Evolutionary conservation across 2,888 invertebrate species (phyloP), one percentile per base, ranked within the genome.

Genomic region (Leucozona laternaria): DNA sequence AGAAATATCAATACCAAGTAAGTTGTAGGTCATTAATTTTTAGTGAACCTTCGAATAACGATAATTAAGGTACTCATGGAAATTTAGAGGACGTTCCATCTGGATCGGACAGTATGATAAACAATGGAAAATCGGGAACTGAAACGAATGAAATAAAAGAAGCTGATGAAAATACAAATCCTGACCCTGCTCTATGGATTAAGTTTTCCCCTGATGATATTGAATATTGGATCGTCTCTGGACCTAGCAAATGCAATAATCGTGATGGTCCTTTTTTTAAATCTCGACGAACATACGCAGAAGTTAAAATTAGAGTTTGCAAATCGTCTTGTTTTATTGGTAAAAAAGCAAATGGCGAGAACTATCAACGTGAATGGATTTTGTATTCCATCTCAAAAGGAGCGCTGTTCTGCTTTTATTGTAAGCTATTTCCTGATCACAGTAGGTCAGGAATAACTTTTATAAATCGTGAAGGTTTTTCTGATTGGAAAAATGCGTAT

Each of bases 391-490:
- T 48, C 45, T 48, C 45, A 20, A 48, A 4, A 48, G 45, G 8
- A 48, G 45, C 45, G 6, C 10, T 20, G 17, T 66, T 66, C 48
- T 48, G 48, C 45, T 66, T 66, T 66, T 48, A 48, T 66, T 48
- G 64, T 45, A 66, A 66, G 64, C 48, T 66, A 48, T 66, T 66
- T 68, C 13, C 34, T 68, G 68, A 50, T 68, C 34, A 31, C 37
- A 53, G 4, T 34, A 68, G 34, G 50, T 53, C 50, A 68, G 48
- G 50, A 17, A 34, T 34, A 34, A 34, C 17, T 57, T 58, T 37
- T 58, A 58, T 34, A 58, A 58, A 34, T 58, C 20, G 58, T 50
- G 68, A 40, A 53, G 22, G 68, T 68, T 68, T 68, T 68, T 68
- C 68, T 68, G 53, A 53, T 53, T 53, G 20, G 17, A 53, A 50